Conservation (phyloP, 1,140 invertebrate species). For the Trypoxylus dichotomus region DNA sequence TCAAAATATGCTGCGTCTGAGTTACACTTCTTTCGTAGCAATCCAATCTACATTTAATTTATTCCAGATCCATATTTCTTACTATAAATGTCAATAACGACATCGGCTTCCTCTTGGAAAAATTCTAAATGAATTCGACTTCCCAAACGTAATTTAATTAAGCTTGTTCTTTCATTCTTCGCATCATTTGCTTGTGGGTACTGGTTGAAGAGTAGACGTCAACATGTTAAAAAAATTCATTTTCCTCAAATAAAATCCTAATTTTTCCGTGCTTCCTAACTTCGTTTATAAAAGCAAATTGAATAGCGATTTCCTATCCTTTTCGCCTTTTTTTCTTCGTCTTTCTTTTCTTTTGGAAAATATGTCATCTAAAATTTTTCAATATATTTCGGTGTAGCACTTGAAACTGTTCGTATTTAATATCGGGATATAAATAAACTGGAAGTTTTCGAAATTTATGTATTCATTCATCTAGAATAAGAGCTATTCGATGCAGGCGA, state of each 20-base stretch:
- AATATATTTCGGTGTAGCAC: not conserved
- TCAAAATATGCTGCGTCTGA: too few species aligned
- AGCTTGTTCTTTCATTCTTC: not conserved
- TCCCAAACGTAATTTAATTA: not conserved
- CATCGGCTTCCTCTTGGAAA: too few species aligned
- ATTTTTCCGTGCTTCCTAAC: constrained; percentile 2
- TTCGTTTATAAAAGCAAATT: constrained; percentile 16
- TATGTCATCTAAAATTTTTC: not conserved
- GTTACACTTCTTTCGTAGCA: too few species aligned
- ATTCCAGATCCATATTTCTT: too few species aligned
- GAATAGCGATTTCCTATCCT: constrained; percentile 10
- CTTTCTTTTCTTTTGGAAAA: not conserved
- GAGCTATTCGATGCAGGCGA: not conserved
- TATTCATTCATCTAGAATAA: not conserved
- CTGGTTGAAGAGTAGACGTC: not conserved
- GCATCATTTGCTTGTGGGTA: not conserved
- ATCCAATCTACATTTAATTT: too few species aligned
- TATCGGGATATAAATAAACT: constrained; percentile 19
- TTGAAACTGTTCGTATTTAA: constrained; percentile 18
- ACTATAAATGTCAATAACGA: too few species aligned
- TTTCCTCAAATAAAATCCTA: constrained; percentile 13
- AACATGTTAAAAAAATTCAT: constrained; percentile 18
- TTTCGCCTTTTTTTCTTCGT: not conserved
- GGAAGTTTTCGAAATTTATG: not conserved
- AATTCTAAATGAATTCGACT: not conserved